A percentile compares a stretch with the other conserved stretches of the same genome.
These are phyloP conservation scores for Bombus soroeensis DNA, from an alignment of 1,140 invertebrate genomes.

Conservation along the genomic window DNA sequence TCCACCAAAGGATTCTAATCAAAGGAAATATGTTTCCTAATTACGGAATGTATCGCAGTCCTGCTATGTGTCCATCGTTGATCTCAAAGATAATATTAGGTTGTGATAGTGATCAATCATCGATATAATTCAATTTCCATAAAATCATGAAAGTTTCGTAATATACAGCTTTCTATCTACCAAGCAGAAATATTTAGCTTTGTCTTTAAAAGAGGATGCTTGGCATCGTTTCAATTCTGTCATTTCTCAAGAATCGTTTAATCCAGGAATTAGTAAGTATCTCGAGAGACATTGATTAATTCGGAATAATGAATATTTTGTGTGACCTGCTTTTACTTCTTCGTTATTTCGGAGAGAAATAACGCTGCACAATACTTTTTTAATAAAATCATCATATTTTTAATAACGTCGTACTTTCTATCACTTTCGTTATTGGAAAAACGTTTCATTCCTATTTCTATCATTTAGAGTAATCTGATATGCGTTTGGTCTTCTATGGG, in stretches of 20 bases:
- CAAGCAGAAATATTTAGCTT: not conserved
- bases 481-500: no score
- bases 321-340: not conserved
- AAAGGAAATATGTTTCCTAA: not conserved
- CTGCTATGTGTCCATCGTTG: not conserved
- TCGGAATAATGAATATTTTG: not conserved
- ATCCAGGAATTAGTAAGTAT: not conserved
- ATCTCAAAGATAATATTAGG: not conserved
- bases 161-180: not conserved
- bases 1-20: conserved; percentile 10
- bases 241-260: not conserved
- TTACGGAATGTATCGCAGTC: not conserved
- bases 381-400: not conserved
- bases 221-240: not conserved
- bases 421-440: no score
- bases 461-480: no score
- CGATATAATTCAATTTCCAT: not conserved
- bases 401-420: not conserved
- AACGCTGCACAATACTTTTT: not conserved
- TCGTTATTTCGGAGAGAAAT: not conserved
- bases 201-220: not conserved
- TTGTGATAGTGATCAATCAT: not conserved
- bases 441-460: no score
- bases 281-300: not conserved
- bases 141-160: not conserved